Evolutionary conservation across 2,888 invertebrate species (phyloP), one percentile per base, ranked within the genome.

Genomic region (Ophion slaviceki): DNA sequence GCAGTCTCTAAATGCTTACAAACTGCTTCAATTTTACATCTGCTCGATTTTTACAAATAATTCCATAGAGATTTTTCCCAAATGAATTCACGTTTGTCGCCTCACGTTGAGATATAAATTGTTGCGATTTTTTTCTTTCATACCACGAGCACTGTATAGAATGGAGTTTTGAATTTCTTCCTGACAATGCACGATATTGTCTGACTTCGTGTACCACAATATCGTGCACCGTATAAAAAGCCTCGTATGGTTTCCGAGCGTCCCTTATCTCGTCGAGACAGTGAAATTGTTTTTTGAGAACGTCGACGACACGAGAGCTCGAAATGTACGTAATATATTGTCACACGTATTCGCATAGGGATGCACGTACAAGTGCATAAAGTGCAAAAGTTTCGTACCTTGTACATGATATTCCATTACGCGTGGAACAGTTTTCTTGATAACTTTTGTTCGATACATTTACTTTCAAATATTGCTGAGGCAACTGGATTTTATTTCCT

Each of bases 201-300:
- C 20, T 14, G 67, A 67, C 67, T 67, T 45, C 17, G 17, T 68
- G n/a, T 53, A 53, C 53, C 67, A 20, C 47, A 45, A 14, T 47
- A 68, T 68, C n/a, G 20, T 47, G 20, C 24, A 17, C 45, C n/a
- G n/a, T 67, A 47, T 10, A 47, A 24, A 68, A 47, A 45, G 45
- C 36, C 47, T 68, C 68, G 45, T 45, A 68, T 47, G 47, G 20
- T 68, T 68, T 24, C 20, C 47, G 68, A 45, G n/a, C 45, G n/a
- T 57, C 5, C 6, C 36, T 66, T 61, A 61, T 77, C 62, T 72
- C 72, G 20, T 82, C 71, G 20, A 24, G 66, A 28, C 57, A 61
- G 66, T 67, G 28, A 72, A 82, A 77, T 82, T 61, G 66, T 82
- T 82, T 71, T 62, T 72, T 53, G 66, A n/a, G 45, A 47, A n/a